Evolutionary conservation across 2,888 invertebrate species (phyloP).

Genomic region (Cataglyphis altisquamis): DNA sequence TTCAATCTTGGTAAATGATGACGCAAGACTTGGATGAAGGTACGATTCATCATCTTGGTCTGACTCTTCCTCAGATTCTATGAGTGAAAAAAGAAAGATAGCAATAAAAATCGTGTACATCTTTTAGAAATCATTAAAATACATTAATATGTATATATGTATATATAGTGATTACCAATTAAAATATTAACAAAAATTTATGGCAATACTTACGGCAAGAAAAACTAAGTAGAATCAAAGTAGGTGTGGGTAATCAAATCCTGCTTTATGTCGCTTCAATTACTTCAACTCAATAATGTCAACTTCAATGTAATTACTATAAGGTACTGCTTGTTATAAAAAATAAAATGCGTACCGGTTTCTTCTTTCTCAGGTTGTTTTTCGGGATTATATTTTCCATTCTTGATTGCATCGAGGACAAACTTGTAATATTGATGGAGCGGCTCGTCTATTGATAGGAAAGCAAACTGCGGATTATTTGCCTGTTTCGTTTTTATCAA

Average conservation of each 20-base stretch:
- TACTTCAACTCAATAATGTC: conserved; percentile 79
- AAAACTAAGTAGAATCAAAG: conserved; percentile 84
- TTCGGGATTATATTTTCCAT: conserved; percentile 88
- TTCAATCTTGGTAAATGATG: conserved; percentile 88
- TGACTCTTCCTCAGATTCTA: conserved; percentile 85
- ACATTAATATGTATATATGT: conserved; percentile 28
- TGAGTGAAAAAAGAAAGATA: conserved; percentile 66
- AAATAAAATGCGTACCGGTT: conserved; percentile 82
- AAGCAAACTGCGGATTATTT: conserved; percentile 96
- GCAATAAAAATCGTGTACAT: conserved; percentile 11
- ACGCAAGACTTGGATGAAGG: conserved; percentile 93
- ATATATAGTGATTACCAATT: conserved; percentile 56
- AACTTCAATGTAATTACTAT: conserved; percentile 74
- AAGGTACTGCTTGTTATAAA: conserved; percentile 71
- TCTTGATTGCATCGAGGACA: conserved; percentile 90
- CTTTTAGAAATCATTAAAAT: conserved; percentile 46
- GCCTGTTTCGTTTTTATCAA: conserved; percentile 98
- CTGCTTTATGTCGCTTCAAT: conserved; percentile 80
- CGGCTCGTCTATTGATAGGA: conserved; percentile 94
- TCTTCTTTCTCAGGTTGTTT: conserved; percentile 85
- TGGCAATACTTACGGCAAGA: conserved; percentile 81
- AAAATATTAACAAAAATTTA: conserved; percentile 68
- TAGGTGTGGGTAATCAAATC: conserved; percentile 82
- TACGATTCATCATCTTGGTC: conserved; percentile 90
- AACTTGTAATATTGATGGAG: conserved; percentile 96